Percentiles rank a stretch among this genome's conserved stretches.
phyloP scores from a whole-genome alignment of 2,888 invertebrate species.

The Drosophila aldrichi region DNA sequence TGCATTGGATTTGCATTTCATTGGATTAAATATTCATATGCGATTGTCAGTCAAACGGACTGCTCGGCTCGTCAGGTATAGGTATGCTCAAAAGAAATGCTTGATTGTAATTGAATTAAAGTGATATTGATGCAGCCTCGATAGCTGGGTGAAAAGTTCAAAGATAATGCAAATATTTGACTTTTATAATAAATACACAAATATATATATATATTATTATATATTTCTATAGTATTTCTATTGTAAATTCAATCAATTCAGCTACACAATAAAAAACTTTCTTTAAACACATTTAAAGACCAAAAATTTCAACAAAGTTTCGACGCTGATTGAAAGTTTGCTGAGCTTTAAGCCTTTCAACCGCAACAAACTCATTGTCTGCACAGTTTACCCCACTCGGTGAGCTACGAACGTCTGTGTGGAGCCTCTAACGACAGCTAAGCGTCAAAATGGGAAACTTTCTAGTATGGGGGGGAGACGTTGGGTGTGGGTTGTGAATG shows the following conservation, averaged over 20 bases:
- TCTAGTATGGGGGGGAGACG: slow-evolving; percentile 3
- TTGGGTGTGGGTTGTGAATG: not conserved
- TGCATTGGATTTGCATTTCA: slow-evolving; percentile 51
- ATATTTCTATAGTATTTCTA: not conserved
- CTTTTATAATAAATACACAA: not conserved
- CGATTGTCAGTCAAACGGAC: slow-evolving; percentile 63
- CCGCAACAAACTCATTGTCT: slow-evolving; percentile 37
- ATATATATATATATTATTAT: not conserved
- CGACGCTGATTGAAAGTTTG: not conserved
- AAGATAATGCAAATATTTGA: too few species aligned
- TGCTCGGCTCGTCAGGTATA: slow-evolving; percentile 1
- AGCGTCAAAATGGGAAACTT: slow-evolving; percentile 70
- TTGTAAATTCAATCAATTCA: not conserved
- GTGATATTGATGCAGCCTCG: not conserved
- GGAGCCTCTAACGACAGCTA: slow-evolving; percentile 60
- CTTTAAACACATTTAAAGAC: not conserved
- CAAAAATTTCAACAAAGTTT: not conserved
- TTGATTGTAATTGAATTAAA: slow-evolving; percentile 23
- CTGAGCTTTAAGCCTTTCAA: slow-evolving; percentile 18
- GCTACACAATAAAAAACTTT: not conserved
- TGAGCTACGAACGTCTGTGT: not conserved
- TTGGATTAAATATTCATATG: slow-evolving; percentile 69
- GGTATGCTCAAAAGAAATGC: slow-evolving; percentile 20
- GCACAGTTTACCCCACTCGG: slow-evolving; percentile 1
- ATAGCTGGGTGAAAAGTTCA: too few species aligned